phyloP scores from a whole-genome alignment of 2,888 invertebrate genomes.

The Aporophyla lueneburgensis region DNA sequence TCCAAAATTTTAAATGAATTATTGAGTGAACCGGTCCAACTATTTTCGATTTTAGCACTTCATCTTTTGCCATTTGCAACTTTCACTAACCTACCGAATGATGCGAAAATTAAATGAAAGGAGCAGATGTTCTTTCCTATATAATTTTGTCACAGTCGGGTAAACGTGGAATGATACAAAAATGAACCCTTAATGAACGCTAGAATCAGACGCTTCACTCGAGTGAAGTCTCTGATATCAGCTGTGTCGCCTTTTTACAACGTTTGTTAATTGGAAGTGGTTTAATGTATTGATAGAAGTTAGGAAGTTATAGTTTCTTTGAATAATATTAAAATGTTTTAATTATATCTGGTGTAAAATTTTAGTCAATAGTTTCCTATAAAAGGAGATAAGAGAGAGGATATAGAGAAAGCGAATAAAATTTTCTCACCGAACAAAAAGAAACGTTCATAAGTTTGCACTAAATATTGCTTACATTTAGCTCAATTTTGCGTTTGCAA shows the following conservation, averaged over 20 bases:
- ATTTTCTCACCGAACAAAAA: neutral
- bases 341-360: slow-evolving; percentile 5
- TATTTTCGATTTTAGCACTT: neutral
- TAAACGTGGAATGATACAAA: neutral
- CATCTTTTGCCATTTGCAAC: neutral
- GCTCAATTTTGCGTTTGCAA: neutral
- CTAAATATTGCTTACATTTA: neutral
- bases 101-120: neutral
- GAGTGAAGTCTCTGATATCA: neutral
- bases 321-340: neutral
- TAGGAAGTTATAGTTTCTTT: neutral
- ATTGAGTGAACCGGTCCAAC: neutral
- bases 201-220: neutral
- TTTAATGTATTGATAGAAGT: neutral
- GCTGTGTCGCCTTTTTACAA: neutral
- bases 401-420: neutral
- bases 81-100: neutral
- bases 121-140: neutral
- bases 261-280: neutral
- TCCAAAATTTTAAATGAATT: neutral
- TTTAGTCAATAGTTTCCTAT: neutral
- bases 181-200: neutral
- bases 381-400: neutral
- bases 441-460: neutral
- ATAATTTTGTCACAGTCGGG: neutral